Evolutionary conservation across 1,140 invertebrate genomes (phyloP).

Genomic region (Achroia grisella): DNA sequence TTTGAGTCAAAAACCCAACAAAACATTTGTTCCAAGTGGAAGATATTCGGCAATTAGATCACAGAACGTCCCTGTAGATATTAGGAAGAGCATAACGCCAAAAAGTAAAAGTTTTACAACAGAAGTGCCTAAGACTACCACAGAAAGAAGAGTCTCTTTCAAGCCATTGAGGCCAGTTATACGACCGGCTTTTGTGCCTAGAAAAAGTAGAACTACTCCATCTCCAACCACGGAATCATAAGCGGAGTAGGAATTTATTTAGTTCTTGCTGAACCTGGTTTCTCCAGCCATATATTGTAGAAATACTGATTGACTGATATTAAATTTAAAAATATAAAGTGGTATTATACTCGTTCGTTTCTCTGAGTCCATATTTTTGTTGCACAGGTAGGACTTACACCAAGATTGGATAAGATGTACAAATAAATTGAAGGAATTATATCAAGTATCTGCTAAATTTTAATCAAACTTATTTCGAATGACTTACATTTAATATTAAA

Average conservation of each 20-base stretch:
- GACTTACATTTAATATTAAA: too few species aligned
- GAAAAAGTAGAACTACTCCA: conserved; percentile 38
- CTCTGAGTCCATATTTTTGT: not conserved
- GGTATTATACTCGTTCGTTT: not conserved
- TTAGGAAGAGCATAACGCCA: conserved; percentile 40
- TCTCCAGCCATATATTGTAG: conserved; percentile 19
- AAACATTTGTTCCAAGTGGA: conserved; percentile 52
- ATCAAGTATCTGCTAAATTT: too few species aligned
- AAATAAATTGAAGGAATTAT: too few species aligned
- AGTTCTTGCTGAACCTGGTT: conserved; percentile 17
- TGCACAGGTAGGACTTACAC: too few species aligned
- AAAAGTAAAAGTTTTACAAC: conserved; percentile 32
- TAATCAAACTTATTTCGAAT: too few species aligned
- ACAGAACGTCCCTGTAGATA: conserved; percentile 64
- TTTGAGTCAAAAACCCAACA: conserved; percentile 46
- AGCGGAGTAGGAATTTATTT: conserved; percentile 7
- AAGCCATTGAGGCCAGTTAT: conserved; percentile 54
- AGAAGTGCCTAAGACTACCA: conserved; percentile 46
- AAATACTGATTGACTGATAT: conserved; percentile 10
- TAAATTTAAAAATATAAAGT: not conserved
- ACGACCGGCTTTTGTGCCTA: conserved; percentile 53
- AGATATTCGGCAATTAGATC: conserved; percentile 44
- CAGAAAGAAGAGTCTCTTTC: conserved; percentile 49
- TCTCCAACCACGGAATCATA: conserved; percentile 41
- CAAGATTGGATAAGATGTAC: too few species aligned